Evolutionary conservation across 2,797 vertebrate genomes (phyloP), one percentile per base, ranked within the genome.

Genomic region (Hyperoplus lanceolatus): DNA sequence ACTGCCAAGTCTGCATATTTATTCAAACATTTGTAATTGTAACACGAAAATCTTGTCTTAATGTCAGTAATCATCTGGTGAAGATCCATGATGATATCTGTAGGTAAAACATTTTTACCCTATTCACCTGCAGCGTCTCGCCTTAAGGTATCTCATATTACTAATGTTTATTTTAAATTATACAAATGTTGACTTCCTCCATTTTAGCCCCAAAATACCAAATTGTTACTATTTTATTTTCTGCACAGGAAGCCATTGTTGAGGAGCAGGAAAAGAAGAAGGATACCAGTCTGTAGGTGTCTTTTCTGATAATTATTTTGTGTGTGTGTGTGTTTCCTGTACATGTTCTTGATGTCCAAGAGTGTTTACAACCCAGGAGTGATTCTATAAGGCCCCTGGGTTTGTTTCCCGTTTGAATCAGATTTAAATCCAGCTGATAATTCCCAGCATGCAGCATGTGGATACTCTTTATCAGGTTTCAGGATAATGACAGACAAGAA

Each of bases 251-350:
- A 89, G 98, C 98, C 7, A 98, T 99, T 78, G 72, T 99, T 51
- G 98, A 99, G 86, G 98, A 99, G 69, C 97, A 99, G 77, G 97
- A 99, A 74, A 99, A 97, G 94, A 97, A 97, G 93, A 99, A 97
- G 90, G 96, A 96, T 55, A 98, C 96, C 81, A 99, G 97, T 83
- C 83, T 98, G 98, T 98, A 96, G n/a, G 98, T 97, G 86, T 60
- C 55, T 29, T 49, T 29, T 29, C 29, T 29, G 57, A 3, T 50
- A 61, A 2, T 70, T 62, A 62, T 3, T 56, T 15, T 42, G 15
- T 21, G 59, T 21, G 3, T 9, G 3, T 9, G 14, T 29, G 7
- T 70, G 10, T 59, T 65, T 60, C 42, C 21, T 69, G 15, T 46
- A 9, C 14, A 16, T 55, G 14, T 10, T 13, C 45, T 18, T 55